These are phyloP conservation scores for Eristalis pertinax DNA, from an alignment of 2,888 invertebrate species.

Conservation along the genomic window DNA sequence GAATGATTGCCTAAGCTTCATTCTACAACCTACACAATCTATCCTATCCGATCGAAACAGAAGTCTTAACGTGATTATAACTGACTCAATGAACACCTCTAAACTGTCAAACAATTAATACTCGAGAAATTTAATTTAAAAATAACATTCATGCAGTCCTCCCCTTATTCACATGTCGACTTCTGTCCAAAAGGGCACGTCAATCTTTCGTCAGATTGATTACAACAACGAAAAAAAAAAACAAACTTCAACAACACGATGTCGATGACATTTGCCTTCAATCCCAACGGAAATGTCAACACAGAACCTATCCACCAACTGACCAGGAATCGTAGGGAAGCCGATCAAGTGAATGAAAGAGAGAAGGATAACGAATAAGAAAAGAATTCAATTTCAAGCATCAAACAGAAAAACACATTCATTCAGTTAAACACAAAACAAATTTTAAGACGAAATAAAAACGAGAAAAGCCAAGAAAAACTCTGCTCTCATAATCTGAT, in stretches of 20 bases:
- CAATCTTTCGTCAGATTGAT: conserved; percentile 67
- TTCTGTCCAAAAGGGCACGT: conserved; percentile 55
- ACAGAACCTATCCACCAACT: conserved; percentile 29
- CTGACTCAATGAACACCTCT: conserved; percentile 43
- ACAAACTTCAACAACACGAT: conserved; percentile 10
- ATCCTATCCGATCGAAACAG: not conserved
- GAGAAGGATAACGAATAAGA: conserved; percentile 1
- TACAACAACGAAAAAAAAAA: conserved; percentile 32
- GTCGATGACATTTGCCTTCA: conserved; percentile 54
- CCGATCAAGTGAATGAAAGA: conserved; percentile 4
- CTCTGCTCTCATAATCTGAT: conserved; percentile 77
- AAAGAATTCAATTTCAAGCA: conserved; percentile 36
- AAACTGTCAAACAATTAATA: conserved; percentile 33
- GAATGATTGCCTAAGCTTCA: not conserved
- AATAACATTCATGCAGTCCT: not conserved
- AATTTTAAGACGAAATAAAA: conserved; percentile 55
- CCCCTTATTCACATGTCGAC: conserved; percentile 25
- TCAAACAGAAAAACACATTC: not conserved
- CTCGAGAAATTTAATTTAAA: conserved; percentile 54
- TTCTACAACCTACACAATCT: not conserved
- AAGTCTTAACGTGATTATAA: conserved; percentile 38
- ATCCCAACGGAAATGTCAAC: conserved; percentile 59
- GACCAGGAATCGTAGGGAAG: conserved; percentile 44
- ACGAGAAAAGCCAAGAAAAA: conserved; percentile 64
- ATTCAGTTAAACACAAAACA: conserved; percentile 32